These are phyloP conservation scores for Bubo bubo DNA, from an alignment of 2,113 vertebrate species.

Conservation along the genomic window DNA sequence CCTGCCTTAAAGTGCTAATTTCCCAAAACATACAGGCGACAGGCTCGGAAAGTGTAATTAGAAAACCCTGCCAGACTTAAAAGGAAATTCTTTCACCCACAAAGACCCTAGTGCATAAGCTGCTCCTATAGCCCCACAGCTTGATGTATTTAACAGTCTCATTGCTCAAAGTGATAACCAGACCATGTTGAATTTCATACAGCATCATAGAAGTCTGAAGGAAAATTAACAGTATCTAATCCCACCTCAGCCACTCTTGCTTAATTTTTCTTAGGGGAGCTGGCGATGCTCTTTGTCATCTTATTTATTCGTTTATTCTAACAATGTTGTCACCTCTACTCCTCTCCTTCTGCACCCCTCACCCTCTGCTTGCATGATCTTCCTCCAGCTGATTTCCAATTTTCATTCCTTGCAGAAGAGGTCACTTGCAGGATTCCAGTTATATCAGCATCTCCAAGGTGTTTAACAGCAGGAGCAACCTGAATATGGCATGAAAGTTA, in stretches of 20 bases:
- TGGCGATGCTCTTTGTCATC: not conserved
- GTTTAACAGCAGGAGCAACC: constrained; percentile 1
- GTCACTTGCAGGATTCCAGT: not conserved
- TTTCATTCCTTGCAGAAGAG: not conserved
- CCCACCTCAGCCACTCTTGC: not conserved
- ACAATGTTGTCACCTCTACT: not conserved
- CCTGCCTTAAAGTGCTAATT: not conserved
- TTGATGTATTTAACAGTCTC: not conserved
- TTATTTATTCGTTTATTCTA: not conserved
- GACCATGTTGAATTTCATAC: not conserved
- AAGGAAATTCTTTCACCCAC: not conserved
- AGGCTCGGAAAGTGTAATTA: not conserved
- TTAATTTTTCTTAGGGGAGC: not conserved
- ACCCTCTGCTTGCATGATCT: not conserved
- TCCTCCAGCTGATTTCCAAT: not conserved
- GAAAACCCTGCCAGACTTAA: not conserved
- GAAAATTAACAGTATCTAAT: not conserved
- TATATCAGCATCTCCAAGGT: not conserved
- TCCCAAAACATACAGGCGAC: not conserved
- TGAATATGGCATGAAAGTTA: not conserved
- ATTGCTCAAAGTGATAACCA: not conserved
- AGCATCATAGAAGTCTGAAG: not conserved
- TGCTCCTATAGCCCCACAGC: not conserved
- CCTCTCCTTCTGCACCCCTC: not conserved
- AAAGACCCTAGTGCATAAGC: not conserved